Conservation (phyloP, 2,797 vertebrate species). For the Apogon talboti region DNA sequence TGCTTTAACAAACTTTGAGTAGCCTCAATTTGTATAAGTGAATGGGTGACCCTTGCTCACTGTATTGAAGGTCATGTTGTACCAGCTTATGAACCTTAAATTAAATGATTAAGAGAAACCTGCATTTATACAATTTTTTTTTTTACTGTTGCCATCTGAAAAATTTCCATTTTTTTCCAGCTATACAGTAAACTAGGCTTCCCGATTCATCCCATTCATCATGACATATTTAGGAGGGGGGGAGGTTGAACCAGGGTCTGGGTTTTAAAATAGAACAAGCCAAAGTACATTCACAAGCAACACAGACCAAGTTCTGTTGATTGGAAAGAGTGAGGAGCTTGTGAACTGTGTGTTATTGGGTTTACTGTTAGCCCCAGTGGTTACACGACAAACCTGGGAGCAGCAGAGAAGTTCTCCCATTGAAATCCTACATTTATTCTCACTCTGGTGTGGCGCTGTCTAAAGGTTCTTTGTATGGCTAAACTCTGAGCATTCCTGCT, state of each 20-base stretch:
- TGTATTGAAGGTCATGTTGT: too few relatives aligned
- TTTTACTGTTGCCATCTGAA: constrained; percentile 69
- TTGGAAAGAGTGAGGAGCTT: constrained; percentile 86
- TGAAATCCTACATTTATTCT: constrained; percentile 75
- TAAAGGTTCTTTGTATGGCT: constrained; percentile 76
- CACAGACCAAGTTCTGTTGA: constrained; percentile 87
- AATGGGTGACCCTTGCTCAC: too few relatives aligned
- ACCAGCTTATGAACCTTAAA: constrained; percentile 16
- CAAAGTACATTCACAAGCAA: constrained; percentile 83
- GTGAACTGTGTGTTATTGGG: constrained; percentile 84
- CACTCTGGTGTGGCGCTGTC: constrained; percentile 56
- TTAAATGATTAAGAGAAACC: constrained; percentile 17
- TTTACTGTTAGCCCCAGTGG: constrained; percentile 80
- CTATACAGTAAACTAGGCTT: constrained; percentile 71
- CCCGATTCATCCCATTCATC: constrained; percentile 80
- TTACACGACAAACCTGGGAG: constrained; percentile 75
- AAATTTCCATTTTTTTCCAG: constrained; percentile 78
- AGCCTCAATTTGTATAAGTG: background rate
- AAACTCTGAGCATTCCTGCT: constrained; percentile 65
- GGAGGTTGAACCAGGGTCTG: constrained; percentile 71
- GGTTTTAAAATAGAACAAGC: constrained; percentile 87
- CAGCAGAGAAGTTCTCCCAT: constrained; percentile 73
- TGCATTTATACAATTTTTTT: constrained; percentile 43
- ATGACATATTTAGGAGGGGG: constrained; percentile 66
- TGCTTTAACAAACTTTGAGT: constrained; percentile 15